Evolutionary conservation across 2,113 vertebrate genomes (phyloP), one percentile per base, ranked within the genome.

Genomic region (Orcinus orca): DNA sequence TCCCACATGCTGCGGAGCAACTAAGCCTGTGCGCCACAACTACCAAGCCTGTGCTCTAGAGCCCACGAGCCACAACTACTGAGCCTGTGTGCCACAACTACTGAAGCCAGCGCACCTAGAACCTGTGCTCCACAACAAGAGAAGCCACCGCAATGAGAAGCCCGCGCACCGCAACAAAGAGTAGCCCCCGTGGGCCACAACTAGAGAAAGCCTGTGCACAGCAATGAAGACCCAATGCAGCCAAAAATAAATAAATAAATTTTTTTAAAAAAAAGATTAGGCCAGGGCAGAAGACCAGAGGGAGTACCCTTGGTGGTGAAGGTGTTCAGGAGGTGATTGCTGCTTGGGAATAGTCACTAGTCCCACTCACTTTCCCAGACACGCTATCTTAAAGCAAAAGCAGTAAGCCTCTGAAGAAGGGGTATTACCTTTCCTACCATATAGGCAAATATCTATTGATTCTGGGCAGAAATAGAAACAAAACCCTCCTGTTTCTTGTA

Each of bases 91-190:
- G 53, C 53, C 53, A 53, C 15, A 53, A 17, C 14, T 53, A 53
- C 53, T 53, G 53, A 53, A 53, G 53, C 53, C 53, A 53, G 53
- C 5, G 1, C 53, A 53, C 53, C 53, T 53, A 6, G 5, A 17
- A 5, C 53, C 53, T 17, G 5, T 53, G 53, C 53, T 53, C 53
- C 15, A 18, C 53, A 53, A 53, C 15, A 53, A 18, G 15, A 53
- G 53, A 17, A 53, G 53, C 53, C 53, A 53, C 53, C 15, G 0
- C 53, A 53, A 2, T 18, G 53, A 53, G 53, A 53, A 53, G 53
- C 53, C 53, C 5, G 5, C 0, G 0, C 15, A 53, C 53, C 0
- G 15, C 53, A 53, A 53, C 53, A 53, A 53, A 53, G 53, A 53
- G 53, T 5, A 53, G 53, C 53, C 53, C 53, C 53, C 15, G 1